Conservation (phyloP, 2,113 vertebrate genomes). For the Manacus vitellinus region DNA sequence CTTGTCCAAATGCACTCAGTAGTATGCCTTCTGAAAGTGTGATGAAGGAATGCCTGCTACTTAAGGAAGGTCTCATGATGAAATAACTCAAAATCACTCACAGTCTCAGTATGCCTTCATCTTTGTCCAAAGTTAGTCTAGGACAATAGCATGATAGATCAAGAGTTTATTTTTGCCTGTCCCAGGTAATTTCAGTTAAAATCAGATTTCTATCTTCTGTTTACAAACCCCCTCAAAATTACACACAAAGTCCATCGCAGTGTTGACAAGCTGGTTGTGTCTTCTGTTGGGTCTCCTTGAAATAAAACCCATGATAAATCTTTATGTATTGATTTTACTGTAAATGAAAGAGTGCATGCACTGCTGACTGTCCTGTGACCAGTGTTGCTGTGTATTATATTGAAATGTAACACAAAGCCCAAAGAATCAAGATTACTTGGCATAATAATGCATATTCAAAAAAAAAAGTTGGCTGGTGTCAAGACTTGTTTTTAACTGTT, state of each 20-base stretch:
- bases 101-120: neutral
- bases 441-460: neutral
- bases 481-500: conserved; percentile 30
- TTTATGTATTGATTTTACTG: neutral
- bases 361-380: neutral
- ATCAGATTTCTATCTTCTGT: neutral
- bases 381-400: neutral
- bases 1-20: neutral
- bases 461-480: neutral
- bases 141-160: neutral
- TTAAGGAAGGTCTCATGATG: neutral
- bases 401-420: neutral
- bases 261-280: neutral
- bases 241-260: neutral
- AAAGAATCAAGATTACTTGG: conserved; percentile 2
- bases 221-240: neutral
- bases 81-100: neutral
- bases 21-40: neutral
- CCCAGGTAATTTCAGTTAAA: neutral
- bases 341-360: neutral
- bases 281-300: neutral
- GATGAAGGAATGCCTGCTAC: neutral
- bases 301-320: neutral
- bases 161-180: neutral
- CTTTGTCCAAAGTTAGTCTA: neutral